Base-by-base conservation (phyloP, 2,113 vertebrate species). In the Corythornis cristatus region DNA sequence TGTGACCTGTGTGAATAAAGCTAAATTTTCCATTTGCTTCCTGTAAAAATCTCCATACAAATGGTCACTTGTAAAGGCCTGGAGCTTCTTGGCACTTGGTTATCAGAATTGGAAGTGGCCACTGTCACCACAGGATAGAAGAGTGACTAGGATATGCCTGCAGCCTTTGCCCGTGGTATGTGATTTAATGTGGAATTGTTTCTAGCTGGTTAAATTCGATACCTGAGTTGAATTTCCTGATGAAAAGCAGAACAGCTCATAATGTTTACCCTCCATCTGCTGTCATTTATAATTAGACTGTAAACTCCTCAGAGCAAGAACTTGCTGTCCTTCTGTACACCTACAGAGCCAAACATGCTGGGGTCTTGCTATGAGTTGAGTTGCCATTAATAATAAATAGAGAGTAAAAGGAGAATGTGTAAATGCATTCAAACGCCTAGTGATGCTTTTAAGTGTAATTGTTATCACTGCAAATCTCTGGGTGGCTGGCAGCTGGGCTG, bases 311-410 rank as follows among this genome's bases (percentile, higher is more conserved):
- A 42, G 78, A 93, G 86, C 77, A 70, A 48, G 90, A 84, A 81
- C 67, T 94, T 93, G 78, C 83, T 81, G 86, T 91, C 74, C 61
- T 74, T 92, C 70, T 73, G 83, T 82, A 76, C 67, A 45, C 60
- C 89, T 66, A 33, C 53, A 20, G 56, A 43, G 79, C 85, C 76
- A 91, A 81, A 83, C 79, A 58, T 61, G 3, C 79, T 3, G 23
- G 81, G 70, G 74, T 78, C 93, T 84, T 85, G 86, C 46, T 96
- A 75, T 82, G 62, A 89, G 90, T 60, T 19, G 50, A 84, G 81
- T 74, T 87, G 81, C 92, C 95, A 93, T 96, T 79, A 96, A 96
- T 96, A 96, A 95, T 96, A 94, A 95, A 96, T 96, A 90, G 81
- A 73, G 86, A 93, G 86, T 96, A 96, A 96, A 94, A 89, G 93